Base-by-base conservation (phyloP, 2,888 invertebrate species). In the Dinocampus coccinellae region DNA sequence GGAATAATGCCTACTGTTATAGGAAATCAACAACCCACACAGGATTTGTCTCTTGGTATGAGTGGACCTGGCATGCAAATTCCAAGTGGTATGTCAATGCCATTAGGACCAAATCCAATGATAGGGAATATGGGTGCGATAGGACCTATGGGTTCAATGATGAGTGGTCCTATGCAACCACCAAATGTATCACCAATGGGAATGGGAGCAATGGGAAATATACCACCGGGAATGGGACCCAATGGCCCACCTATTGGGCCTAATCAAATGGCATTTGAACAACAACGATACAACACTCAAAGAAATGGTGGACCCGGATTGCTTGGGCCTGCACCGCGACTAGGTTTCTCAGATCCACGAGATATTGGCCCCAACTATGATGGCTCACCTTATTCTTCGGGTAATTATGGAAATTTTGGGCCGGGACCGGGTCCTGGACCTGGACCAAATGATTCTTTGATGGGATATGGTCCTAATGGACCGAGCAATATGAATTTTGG, bases 201-300 rank as follows among this genome's bases (percentile, higher is more conserved):
- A 69, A 76, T 75, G 73, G 78, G 76, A n/a, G 70, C 47, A n/a
- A 89, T 90, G 77, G 89, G 89, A 29, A 87, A 89, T 47, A 73
- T 72, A 20, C 73, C 66, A 24, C 89, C 88, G 58, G 76, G 70
- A 70, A 72, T 36, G 89, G 90, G 64, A 88, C 89, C 72, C 80
- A 90, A 79, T 29, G 82, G 80, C 33, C 81, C 78, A 0, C 74
- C 77, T 2, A 77, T 79, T 64, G 72, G 76, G 16, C 73, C 77
- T 2, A 75, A 75, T 75, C 85, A 84, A 52, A 83, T 85, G 80
- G 60, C 74, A 7, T 87, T 80, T 29, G 87, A 87, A 71, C 84
- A 85, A 0, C 84, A 85, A 0, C 76, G 87, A n/a, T 78, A 75
- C 55, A 77, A 74, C 0, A 75, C 75, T 7, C 79, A 78, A 42